Evolutionary conservation across 1,140 invertebrate species (phyloP), one percentile per base, ranked within the genome.

Genomic region (Microplitis mediator): DNA sequence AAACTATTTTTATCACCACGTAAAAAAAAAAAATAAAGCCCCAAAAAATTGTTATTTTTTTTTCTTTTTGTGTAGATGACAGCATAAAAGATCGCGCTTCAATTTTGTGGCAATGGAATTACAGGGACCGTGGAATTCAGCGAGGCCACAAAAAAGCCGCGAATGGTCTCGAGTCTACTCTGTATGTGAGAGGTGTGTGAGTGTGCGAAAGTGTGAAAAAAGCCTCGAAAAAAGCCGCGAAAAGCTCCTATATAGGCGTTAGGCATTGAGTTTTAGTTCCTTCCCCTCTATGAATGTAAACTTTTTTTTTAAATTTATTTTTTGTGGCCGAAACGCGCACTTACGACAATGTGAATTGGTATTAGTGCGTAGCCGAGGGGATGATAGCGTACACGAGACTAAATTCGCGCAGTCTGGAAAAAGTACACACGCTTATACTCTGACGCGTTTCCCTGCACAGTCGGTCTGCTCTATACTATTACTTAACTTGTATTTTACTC

Each of bases 211-310:
- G 39, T 45, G 39, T 45, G 39, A 45, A 45, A 65, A 65, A 65
- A 65, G 63, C 39, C 36, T 52, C 63, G 50, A 65, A 65, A 65
- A 62, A 65, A 63, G 61, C 50, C 50, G 63, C 63, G 60, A 62
- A 62, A 62, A 13, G 13, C 60, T 13, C 60, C 23, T 23, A n/a
- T 9, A 14, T 62, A 13, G 14, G 4, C 34, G n/a, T 62, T 62
- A 34, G 23, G 31, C 14, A 23, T 16, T 45, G 39, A 11, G 8
- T 45, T 45, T 45, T 45, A 45, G 6, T 45, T 45, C 39, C 39
- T 45, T 45, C 11, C 39, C 39, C 39, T 45, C 39, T 9, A 45
- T 45, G 39, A 45, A 45, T 45, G 39, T 45, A 45, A 45, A 45
- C 39, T 2, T 45, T 45, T 45, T 45, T 45, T 45, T 45, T 45